Conservation (phyloP, 2,888 invertebrate species). For the Rosalia funebris region DNA sequence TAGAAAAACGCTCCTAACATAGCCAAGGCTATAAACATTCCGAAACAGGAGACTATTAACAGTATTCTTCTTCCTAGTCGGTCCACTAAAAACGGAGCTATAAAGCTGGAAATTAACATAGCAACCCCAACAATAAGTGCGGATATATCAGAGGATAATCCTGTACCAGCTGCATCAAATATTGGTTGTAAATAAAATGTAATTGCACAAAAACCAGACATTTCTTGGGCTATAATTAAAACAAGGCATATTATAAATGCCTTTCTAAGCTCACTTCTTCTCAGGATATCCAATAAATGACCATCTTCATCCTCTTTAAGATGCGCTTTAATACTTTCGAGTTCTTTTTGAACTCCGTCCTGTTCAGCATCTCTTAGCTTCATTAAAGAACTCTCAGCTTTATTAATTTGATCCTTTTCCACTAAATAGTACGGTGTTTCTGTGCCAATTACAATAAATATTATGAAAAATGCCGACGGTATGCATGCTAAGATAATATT, state of each 20-base stretch:
- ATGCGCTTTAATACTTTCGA: constrained; percentile 33
- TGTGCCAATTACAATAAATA: constrained; percentile 71
- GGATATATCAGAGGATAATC: constrained; percentile 70
- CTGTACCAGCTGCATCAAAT: constrained; percentile 73
- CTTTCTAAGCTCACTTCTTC: constrained; percentile 75
- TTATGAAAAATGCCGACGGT: constrained; percentile 65
- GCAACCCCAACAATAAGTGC: constrained; percentile 81
- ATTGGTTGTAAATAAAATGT: constrained; percentile 68
- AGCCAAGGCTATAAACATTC: constrained; percentile 71
- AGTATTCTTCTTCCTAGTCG: constrained; percentile 77
- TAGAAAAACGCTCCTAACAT: constrained; percentile 64
- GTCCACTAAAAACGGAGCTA: constrained; percentile 80
- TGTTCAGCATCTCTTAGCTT: constrained; percentile 74
- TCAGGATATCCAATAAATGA: constrained; percentile 60
- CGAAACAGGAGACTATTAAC: constrained; percentile 74
- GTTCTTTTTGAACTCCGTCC: constrained; percentile 71
- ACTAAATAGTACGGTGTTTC: constrained; percentile 81
- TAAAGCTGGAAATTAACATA: constrained; percentile 76
- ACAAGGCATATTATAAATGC: constrained; percentile 77
- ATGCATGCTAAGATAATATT: constrained; percentile 65
- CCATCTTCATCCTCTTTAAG: constrained; percentile 45
- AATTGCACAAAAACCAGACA: constrained; percentile 68
- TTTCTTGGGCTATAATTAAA: constrained; percentile 74
- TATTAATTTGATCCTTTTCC: constrained; percentile 67
- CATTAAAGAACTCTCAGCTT: constrained; percentile 73